Conservation (phyloP, 1,140 invertebrate genomes). For the Aphaenogaster rudis region DNA sequence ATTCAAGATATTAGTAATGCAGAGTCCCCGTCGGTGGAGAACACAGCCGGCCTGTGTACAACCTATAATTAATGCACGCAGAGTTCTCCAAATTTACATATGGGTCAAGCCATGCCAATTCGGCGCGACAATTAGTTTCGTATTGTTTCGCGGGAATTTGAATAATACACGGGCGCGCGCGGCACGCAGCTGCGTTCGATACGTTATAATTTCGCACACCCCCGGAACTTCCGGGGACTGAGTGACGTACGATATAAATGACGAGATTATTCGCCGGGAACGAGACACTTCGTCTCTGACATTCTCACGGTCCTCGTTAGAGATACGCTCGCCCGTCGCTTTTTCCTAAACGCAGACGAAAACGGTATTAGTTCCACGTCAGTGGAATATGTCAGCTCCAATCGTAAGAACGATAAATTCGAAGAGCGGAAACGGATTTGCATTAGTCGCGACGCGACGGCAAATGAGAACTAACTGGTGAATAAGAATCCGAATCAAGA, state of each 20-base stretch:
- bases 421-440: constrained; percentile 34
- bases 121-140: constrained; percentile 65
- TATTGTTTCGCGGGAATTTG: constrained; percentile 61
- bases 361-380: constrained; percentile 69
- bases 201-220: constrained; percentile 45
- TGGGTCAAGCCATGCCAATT: constrained; percentile 70
- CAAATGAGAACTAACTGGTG: constrained; percentile 45
- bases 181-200: constrained; percentile 30
- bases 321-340: constrained; percentile 45
- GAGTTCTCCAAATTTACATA: constrained; percentile 77
- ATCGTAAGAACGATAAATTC: constrained; percentile 61
- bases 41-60: constrained; percentile 59
- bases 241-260: constrained; percentile 71
- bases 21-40: constrained; percentile 37
- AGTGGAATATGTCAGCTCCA: constrained; percentile 60
- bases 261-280: constrained; percentile 70
- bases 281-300: constrained; percentile 73
- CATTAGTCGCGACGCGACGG: constrained; percentile 48
- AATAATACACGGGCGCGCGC: constrained; percentile 53
- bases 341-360: constrained; percentile 68
- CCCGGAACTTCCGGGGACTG: constrained; percentile 36
- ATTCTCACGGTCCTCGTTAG: constrained; percentile 63
- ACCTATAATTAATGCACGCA: constrained; percentile 79
- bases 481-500: constrained; percentile 18
- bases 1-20: constrained; percentile 79